Conservation (phyloP, 30 jellyfish, hydroid and myxozoan genomes). For the Turritopsis rubra region DNA sequence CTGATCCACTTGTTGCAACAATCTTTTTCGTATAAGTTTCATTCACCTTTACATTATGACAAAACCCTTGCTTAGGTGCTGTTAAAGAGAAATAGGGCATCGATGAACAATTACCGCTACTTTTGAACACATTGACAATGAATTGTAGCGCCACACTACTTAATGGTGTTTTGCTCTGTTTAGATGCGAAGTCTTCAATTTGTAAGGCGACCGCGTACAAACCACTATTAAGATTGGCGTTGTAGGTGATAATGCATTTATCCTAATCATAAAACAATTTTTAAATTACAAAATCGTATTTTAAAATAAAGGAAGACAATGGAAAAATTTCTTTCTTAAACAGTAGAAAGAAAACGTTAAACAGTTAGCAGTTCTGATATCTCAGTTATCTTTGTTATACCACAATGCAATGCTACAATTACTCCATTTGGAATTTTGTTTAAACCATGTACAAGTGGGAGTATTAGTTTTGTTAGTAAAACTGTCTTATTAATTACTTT, state of each 20-base stretch:
- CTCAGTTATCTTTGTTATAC: too few relatives aligned
- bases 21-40: not conserved
- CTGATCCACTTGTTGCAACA: not conserved
- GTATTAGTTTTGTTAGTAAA: not conserved
- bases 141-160: constrained; percentile 19
- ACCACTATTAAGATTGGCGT: not conserved
- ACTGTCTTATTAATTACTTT: too few relatives aligned
- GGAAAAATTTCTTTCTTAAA: not conserved
- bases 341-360: too few relatives aligned
- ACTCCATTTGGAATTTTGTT: too few relatives aligned
- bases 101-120: not conserved
- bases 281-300: too few relatives aligned
- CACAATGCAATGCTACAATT: too few relatives aligned
- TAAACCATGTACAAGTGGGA: too few relatives aligned
- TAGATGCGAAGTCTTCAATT: constrained; percentile 20
- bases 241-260: not conserved
- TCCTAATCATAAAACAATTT: not conserved
- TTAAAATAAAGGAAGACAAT: too few relatives aligned
- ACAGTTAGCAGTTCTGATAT: too few relatives aligned
- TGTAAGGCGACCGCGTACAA: constrained; percentile 12
- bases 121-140: not conserved
- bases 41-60: not conserved
- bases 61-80: not conserved
- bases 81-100: constrained; percentile 5
- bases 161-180: not conserved